Conservation (phyloP, 2,797 vertebrate genomes). For the Crocidura indochinensis region DNA sequence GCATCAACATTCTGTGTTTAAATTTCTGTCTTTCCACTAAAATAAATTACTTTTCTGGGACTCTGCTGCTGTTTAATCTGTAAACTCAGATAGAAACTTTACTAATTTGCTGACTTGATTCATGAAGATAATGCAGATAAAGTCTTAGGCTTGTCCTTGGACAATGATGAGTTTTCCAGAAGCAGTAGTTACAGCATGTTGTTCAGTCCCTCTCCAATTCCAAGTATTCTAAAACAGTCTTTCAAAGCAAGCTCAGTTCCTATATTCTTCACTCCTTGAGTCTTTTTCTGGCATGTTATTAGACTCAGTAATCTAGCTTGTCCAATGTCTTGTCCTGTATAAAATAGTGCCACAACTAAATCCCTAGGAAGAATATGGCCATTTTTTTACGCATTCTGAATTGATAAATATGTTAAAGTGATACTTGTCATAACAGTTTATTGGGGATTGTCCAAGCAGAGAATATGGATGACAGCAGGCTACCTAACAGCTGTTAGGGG, state of each 20-base stretch:
- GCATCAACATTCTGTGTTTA: not conserved
- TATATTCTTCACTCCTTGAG: not conserved
- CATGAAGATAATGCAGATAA: not conserved
- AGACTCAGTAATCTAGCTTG: not conserved
- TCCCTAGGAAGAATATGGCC: conserved; percentile 36
- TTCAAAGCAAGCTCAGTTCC: conserved; percentile 27
- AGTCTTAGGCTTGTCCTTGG: not conserved
- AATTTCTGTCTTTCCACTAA: not conserved
- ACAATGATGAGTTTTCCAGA: not conserved
- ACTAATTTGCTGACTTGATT: not conserved
- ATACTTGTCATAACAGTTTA: conserved; percentile 85
- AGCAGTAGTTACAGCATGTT: not conserved
- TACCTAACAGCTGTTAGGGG: conserved; percentile 69
- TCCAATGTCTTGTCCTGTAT: not conserved
- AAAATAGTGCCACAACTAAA: conserved; percentile 5
- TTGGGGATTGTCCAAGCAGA: conserved; percentile 75
- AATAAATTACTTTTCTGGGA: not conserved
- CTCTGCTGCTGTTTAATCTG: not conserved
- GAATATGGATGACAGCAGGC: conserved; percentile 73
- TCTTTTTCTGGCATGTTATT: not conserved
- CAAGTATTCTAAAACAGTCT: not conserved
- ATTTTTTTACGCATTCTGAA: conserved; percentile 69
- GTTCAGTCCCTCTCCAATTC: not conserved
- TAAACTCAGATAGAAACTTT: conserved; percentile 4
- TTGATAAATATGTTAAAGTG: conserved; percentile 84